Percentiles rank a stretch among this genome's conserved stretches.
Evolutionary conservation across 2,113 vertebrate genomes (phyloP).

Genomic region (Brachionichthys hirsutus): DNA sequence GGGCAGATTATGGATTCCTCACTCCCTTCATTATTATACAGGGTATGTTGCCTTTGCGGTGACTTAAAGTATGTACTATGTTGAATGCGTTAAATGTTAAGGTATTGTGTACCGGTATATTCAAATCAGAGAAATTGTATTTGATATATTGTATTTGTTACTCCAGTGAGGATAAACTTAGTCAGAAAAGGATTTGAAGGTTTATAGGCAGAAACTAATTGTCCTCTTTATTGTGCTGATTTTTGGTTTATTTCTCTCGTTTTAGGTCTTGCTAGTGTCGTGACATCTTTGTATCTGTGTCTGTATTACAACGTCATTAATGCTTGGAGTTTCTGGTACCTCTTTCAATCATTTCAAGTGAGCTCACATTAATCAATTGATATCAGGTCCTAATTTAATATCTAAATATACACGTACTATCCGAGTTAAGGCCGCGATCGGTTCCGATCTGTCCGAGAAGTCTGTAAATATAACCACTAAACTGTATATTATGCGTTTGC

Average conservation of each 20-base stretch:
- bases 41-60: background rate
- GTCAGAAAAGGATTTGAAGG: too few relatives aligned
- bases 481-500: too few relatives aligned
- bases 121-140: too few relatives aligned
- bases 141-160: too few relatives aligned
- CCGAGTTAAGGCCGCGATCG: too few relatives aligned
- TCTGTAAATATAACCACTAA: too few relatives aligned
- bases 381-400: too few relatives aligned
- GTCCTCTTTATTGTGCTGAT: background rate
- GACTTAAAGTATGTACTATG: too few relatives aligned
- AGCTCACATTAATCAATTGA: slow-evolving; percentile 29
- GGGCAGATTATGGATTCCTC: background rate
- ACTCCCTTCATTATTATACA: background rate
- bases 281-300: slow-evolving; percentile 88
- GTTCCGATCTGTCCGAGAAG: too few relatives aligned
- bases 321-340: slow-evolving; percentile 96
- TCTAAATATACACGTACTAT: background rate
- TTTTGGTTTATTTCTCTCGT: slow-evolving; percentile 1
- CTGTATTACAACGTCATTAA: slow-evolving; percentile 95
- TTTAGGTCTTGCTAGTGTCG: slow-evolving; percentile 85
- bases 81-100: too few relatives aligned
- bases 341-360: slow-evolving; percentile 97
- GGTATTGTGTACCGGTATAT: background rate
- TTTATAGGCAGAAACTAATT: background rate
- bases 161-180: too few relatives aligned